These are phyloP conservation scores for Dryas iulia DNA, from an alignment of 1,140 invertebrate genomes.

Conservation along the genomic window DNA sequence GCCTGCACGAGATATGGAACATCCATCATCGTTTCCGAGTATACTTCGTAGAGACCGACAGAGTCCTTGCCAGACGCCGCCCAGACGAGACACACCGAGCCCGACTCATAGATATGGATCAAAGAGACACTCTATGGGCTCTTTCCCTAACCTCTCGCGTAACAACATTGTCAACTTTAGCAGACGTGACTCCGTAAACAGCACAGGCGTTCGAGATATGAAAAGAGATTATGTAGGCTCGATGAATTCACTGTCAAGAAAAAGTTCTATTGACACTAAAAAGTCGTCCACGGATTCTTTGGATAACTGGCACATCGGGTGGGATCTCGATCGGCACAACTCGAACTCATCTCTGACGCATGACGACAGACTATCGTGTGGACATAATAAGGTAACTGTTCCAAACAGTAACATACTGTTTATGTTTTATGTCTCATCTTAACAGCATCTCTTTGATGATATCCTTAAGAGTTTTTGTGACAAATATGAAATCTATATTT, in stretches of 20 bases:
- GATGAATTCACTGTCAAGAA: constrained; percentile 66
- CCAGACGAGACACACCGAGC: constrained; percentile 78
- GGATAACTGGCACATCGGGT: constrained; percentile 85
- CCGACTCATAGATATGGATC: constrained; percentile 71
- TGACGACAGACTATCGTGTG: constrained; percentile 53
- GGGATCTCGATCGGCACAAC: constrained; percentile 82
- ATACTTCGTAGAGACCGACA: constrained; percentile 82
- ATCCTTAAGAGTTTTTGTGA: neutral
- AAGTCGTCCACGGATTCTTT: constrained; percentile 87
- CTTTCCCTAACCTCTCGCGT: constrained; percentile 62
- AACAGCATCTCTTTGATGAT: constrained; percentile 15
- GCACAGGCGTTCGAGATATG: constrained; percentile 66
- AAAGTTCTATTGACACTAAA: constrained; percentile 80
- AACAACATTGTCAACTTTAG: constrained; percentile 64
- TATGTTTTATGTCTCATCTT: constrained; percentile 20
- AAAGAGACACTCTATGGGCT: constrained; percentile 75
- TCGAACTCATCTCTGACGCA: constrained; percentile 47
- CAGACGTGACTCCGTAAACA: constrained; percentile 57
- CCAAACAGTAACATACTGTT: constrained; percentile 25
- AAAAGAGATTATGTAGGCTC: constrained; percentile 76
- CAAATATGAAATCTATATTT: neutral
- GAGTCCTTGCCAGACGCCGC: constrained; percentile 81
- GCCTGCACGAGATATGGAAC: constrained; percentile 82
- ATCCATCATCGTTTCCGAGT: constrained; percentile 85
- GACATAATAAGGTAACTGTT: constrained; percentile 65